phyloP scores from a whole-genome alignment of 2,888 invertebrate species.

The Onchidella celtica region DNA sequence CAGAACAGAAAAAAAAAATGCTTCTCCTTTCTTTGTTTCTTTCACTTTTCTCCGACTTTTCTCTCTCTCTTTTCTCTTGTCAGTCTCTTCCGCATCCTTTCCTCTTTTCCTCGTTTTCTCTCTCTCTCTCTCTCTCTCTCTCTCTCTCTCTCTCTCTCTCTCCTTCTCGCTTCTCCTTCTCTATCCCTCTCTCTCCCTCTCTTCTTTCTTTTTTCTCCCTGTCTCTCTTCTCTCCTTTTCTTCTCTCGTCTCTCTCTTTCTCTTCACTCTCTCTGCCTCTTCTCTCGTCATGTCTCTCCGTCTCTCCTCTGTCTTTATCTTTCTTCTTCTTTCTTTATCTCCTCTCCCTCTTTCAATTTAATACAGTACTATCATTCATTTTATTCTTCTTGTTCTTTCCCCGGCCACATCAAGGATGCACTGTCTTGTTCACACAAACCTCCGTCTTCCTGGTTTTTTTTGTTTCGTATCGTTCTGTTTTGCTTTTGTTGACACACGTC shows the following conservation, averaged over 20 bases:
- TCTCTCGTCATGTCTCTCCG: background rate
- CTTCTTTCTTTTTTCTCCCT: constrained; percentile 22
- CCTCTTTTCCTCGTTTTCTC: background rate
- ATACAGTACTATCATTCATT: too few species aligned
- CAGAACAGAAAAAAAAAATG: too few species aligned
- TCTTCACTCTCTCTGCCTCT: background rate
- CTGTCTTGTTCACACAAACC: background rate
- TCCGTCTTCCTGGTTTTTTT: background rate
- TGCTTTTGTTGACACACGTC: too few species aligned
- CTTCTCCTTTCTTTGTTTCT: too few species aligned
- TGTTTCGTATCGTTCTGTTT: background rate
- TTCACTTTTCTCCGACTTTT: too few species aligned
- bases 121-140: background rate
- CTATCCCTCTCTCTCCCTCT: constrained; percentile 1
- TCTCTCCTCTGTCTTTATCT: background rate
- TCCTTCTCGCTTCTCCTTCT: background rate
- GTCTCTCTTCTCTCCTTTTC: constrained; percentile 28
- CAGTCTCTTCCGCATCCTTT: background rate
- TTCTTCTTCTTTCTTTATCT: constrained; percentile 12
- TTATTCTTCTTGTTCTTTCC: background rate
- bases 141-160: constrained; percentile 21
- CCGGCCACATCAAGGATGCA: background rate
- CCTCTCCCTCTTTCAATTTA: constrained; percentile 13
- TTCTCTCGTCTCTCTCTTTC: constrained; percentile 25
- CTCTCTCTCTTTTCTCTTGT: background rate